These are phyloP conservation scores for Sesamia inferens DNA, from an alignment of 2,888 invertebrate species.

Conservation along the genomic window DNA sequence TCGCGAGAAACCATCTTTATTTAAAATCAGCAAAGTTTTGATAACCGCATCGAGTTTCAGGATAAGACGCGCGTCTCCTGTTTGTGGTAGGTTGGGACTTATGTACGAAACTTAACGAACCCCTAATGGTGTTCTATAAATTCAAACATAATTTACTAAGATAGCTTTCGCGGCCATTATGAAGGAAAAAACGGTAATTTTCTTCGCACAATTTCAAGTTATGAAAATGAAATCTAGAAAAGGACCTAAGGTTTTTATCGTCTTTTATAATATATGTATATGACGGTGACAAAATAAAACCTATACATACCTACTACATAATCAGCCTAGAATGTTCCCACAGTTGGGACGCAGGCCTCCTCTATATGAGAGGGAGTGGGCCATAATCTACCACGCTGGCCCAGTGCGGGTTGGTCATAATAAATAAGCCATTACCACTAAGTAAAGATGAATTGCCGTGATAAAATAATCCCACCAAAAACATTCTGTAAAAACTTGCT, in stretches of 20 bases:
- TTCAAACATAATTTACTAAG: conserved; percentile 36
- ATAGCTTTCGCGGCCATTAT: conserved; percentile 9
- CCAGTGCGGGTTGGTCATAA: no score
- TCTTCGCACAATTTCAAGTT: neutral
- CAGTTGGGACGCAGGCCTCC: no score
- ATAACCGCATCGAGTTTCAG: conserved; percentile 35
- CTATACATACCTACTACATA: no score
- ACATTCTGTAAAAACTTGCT: no score
- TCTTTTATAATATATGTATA: neutral
- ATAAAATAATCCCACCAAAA: no score
- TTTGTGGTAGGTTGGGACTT: conserved; percentile 38
- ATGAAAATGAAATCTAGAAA: conserved; percentile 4
- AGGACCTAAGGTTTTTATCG: neutral
- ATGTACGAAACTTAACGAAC: conserved; percentile 42
- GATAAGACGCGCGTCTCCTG: conserved; percentile 26
- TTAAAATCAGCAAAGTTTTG: conserved; percentile 48
- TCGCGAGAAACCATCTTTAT: conserved; percentile 34
- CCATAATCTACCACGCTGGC: no score
- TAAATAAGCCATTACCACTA: neutral
- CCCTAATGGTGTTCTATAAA: conserved; percentile 35
- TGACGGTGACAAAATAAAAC: neutral
- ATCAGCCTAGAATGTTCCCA: no score
- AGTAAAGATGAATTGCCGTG: neutral
- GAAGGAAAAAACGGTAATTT: conserved; percentile 4
- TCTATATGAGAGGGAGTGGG: no score